Evolutionary conservation across 2,888 invertebrate genomes (phyloP), one percentile per base, ranked within the genome.

Genomic region (Ophion obscuratus): DNA sequence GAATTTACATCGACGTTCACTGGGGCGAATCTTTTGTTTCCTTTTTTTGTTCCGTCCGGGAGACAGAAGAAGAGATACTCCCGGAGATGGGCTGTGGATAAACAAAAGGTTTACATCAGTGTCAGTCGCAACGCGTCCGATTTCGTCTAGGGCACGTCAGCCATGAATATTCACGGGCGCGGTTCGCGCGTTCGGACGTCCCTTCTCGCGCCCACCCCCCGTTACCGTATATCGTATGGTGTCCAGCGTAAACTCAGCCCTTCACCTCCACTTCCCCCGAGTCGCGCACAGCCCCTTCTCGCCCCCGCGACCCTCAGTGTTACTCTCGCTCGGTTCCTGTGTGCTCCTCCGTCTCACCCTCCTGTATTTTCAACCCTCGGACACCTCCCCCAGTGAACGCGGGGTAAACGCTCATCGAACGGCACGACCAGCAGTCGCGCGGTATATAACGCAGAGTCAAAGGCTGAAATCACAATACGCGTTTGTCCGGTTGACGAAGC

Each of bases 81-180:
- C 70, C 70, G 74, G 85, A 87, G 88, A 88, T 88, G 88, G 88
- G 88, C 87, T 87, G 62, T 70, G 92, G 90, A 90, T 91, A 93
- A 92, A 93, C 93, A 93, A 93, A 81, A 93, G 93, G 93, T 93
- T 92, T 92, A 92, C 92, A 92, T 94, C 93, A 94, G 93, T 94
- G 94, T 94, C 94, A 94, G 93, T 94, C 93, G 93, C 94, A 94
- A 94, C 94, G 93, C 93, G 94, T 94, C 94, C 91, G 93, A 93
- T 92, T 93, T 92, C 91, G 90, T 91, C 91, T 90, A 89, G 89
- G 90, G 90, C 90, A 90, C 90, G 89, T 90, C 88, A 88, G 80
- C 87, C 90, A 91, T 92, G 92, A 92, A 92, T 92, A 92, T 92
- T 92, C 91, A 92, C 90, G 88, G 87, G 76, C 74, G 81, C 83